Evolutionary conservation across 2,888 invertebrate species (phyloP).

Genomic region (Alitta virens): DNA sequence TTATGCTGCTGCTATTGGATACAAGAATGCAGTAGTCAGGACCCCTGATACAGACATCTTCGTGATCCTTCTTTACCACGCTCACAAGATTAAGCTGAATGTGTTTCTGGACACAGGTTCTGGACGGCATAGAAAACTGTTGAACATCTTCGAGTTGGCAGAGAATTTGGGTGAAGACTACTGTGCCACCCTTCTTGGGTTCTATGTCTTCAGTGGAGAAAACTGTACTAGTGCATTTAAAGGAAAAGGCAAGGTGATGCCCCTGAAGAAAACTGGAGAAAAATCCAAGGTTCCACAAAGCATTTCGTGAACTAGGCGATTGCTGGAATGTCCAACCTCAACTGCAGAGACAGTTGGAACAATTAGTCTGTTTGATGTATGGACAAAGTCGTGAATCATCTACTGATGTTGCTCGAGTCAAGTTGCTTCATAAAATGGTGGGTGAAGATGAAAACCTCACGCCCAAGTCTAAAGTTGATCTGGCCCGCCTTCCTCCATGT

Average conservation of each 20-base stretch:
- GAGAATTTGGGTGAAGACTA: slow-evolving; percentile 13
- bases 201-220: slow-evolving; percentile 19
- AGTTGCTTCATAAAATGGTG: slow-evolving; percentile 18
- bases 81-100: slow-evolving; percentile 16
- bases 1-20: slow-evolving; percentile 15
- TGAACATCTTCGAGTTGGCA: slow-evolving; percentile 14
- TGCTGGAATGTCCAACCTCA: not conserved
- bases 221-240: slow-evolving; percentile 21
- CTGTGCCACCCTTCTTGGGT: slow-evolving; percentile 18
- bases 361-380: slow-evolving; percentile 15
- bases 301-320: slow-evolving; percentile 7
- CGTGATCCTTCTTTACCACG: slow-evolving; percentile 11
- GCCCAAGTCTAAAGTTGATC: slow-evolving; percentile 22
- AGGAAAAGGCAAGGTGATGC: slow-evolving; percentile 20
- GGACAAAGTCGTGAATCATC: slow-evolving; percentile 2
- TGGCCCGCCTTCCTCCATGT: slow-evolving; percentile 21
- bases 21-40: slow-evolving; percentile 18
- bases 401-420: slow-evolving; percentile 10
- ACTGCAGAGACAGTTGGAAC: not conserved
- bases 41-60: slow-evolving; percentile 6
- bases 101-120: slow-evolving; percentile 16
- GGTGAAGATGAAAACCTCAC: slow-evolving; percentile 19
- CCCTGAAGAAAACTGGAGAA: slow-evolving; percentile 19
- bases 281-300: slow-evolving; percentile 7
- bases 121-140: slow-evolving; percentile 14